These are phyloP conservation scores for Allygus modestus DNA, from an alignment of 2,888 invertebrate genomes.

Conservation along the genomic window DNA sequence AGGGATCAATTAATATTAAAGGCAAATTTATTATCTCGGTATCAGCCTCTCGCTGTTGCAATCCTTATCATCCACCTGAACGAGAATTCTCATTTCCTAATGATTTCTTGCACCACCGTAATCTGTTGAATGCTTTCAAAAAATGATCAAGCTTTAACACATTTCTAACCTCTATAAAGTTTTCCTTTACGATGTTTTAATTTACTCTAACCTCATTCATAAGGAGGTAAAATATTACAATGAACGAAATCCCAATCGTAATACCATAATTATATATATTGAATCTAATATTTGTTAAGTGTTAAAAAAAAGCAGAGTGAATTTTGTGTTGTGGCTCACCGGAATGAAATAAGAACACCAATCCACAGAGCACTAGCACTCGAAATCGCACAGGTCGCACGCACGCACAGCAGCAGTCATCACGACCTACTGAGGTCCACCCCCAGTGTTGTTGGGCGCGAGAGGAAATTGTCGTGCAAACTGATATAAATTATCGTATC, in stretches of 20 bases:
- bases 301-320: too few species aligned
- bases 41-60: background rate
- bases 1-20: background rate
- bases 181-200: too few species aligned
- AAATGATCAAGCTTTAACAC: background rate
- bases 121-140: background rate
- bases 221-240: too few species aligned
- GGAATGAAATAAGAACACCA: background rate
- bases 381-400: background rate
- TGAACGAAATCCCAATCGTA: too few species aligned
- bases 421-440: slow-evolving; percentile 5
- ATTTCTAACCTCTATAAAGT: background rate
- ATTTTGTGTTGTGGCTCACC: background rate
- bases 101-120: background rate
- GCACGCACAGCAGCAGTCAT: background rate
- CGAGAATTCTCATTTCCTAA: background rate
- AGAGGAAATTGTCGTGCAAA: background rate
- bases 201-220: background rate
- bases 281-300: too few species aligned
- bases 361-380: slow-evolving; percentile 16
- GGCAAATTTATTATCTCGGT: background rate
- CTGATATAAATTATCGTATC: background rate
- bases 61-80: slow-evolving; percentile 16
- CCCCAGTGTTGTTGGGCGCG: background rate
- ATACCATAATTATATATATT: too few species aligned